Evolutionary conservation across 2,113 vertebrate genomes (phyloP), one percentile per base, ranked within the genome.

Genomic region (Baryphthengus martii): DNA sequence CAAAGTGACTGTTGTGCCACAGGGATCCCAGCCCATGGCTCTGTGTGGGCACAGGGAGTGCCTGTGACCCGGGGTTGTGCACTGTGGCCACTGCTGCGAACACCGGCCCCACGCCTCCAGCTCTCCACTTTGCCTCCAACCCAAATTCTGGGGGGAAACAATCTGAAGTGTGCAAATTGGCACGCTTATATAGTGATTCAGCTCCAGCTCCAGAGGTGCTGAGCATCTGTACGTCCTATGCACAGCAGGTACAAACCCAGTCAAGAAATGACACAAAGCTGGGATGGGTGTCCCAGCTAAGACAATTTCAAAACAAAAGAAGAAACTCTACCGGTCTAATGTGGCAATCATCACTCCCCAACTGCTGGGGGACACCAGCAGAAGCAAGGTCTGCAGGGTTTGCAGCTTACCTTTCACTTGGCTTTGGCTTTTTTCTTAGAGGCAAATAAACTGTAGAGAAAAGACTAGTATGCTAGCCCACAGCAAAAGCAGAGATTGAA

Each of bases 251-350:
- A 62, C 3, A 66, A 92, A 42, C 20, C 31, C 73, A 55, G 74
- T 40, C 71, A 88, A 70, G 58, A 39, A 80, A 47, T 61, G 52
- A 63, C 50, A 56, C 50, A 44, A 58, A 35, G n/a, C 74, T 93
- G 89, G 35, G 52, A 8, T 8, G 56, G 49, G 40, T 55, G 29
- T 82, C 74, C 84, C 63, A 44, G 66, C 58, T 76, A 73, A 53
- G 76, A n/a, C 24, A 8, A 58, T 78, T 95, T 93, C 82, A 78
- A 79, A 90, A 80, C 72, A 91, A 81, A 61, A n/a, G 39, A 44
- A 71, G 78, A 91, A 94, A 90, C 52, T 63, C 56, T 3, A 0
- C 58, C 67, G 63, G 39, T 45, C 45, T 66, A 23, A 31, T 58
- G 85, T 76, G 76, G 78, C 52, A 92, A 14, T 72, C 49, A 2